Evolutionary conservation across 2,888 invertebrate species (phyloP).

Genomic region (Pyrrhosoma nymphula): DNA sequence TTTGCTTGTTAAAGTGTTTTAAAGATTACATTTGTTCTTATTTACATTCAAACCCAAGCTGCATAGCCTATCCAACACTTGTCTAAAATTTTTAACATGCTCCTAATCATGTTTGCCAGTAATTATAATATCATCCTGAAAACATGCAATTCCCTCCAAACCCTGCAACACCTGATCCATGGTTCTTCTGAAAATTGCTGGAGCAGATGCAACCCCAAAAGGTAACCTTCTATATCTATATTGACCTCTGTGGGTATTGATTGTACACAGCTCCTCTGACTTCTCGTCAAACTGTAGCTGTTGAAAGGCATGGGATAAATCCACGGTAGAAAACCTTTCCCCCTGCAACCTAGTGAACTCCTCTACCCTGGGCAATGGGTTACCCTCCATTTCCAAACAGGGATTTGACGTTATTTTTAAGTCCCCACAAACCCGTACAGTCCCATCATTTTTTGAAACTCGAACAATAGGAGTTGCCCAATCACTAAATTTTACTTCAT

Average conservation of each 20-base stretch:
- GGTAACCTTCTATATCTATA: constrained; percentile 73
- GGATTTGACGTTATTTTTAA: not conserved
- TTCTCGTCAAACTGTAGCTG: not conserved
- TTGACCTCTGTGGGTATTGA: constrained; percentile 74
- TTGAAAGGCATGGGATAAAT: not conserved
- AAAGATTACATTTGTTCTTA: no score
- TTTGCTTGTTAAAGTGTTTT: no score
- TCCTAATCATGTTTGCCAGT: not conserved
- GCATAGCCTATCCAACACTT: not conserved
- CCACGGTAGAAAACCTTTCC: not conserved
- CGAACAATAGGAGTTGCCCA: not conserved
- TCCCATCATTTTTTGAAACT: not conserved
- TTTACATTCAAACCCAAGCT: no score
- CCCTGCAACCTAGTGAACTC: not conserved
- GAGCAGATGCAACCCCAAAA: constrained; percentile 74
- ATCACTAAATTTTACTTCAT: not conserved
- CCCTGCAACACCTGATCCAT: constrained; percentile 72
- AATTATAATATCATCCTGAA: not conserved
- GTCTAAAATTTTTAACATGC: not conserved
- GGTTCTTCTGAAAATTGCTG: constrained; percentile 74
- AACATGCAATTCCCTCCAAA: constrained; percentile 40
- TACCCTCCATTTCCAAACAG: not conserved
- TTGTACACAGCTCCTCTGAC: constrained; percentile 72
- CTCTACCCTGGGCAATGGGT: not conserved
- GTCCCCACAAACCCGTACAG: not conserved